A percentile compares a stretch with the other conserved stretches of the same genome.
Evolutionary conservation across 2,113 vertebrate species (phyloP).

Genomic region (Speoplatyrhinus poulsoni): DNA sequence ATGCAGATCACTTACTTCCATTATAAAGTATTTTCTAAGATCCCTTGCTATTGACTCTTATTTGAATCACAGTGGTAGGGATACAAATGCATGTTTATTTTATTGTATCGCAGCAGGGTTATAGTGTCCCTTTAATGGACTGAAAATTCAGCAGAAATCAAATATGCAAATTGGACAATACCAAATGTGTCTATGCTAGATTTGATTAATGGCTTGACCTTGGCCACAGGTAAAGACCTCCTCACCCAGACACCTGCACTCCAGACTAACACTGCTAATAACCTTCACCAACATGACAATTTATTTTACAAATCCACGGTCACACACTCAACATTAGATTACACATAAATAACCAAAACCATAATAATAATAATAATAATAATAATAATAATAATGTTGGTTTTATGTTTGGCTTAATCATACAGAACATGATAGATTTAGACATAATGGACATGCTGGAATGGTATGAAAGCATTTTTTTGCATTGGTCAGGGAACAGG

Average conservation of each 20-base stretch:
- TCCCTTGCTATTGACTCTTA: slow-evolving; percentile 25
- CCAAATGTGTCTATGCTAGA: slow-evolving; percentile 23
- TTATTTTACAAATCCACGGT: slow-evolving; percentile 15
- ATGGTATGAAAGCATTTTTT: slow-evolving; percentile 44
- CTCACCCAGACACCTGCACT: slow-evolving; percentile 19
- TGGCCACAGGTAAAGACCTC: slow-evolving; percentile 38
- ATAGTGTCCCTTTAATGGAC: slow-evolving; percentile 9
- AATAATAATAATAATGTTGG: not conserved
- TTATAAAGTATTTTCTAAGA: too few species aligned
- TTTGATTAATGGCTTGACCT: slow-evolving; percentile 65
- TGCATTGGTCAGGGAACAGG: slow-evolving; percentile 66
- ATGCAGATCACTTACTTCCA: too few species aligned
- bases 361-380: not conserved
- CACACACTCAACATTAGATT: not conserved
- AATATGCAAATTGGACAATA: slow-evolving; percentile 82
- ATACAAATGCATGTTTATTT: slow-evolving; percentile 2
- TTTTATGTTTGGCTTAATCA: not conserved
- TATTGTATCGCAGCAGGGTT: slow-evolving; percentile 13
- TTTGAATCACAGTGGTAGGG: slow-evolving; percentile 10
- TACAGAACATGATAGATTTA: not conserved
- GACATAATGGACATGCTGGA: slow-evolving; percentile 24
- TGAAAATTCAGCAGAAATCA: slow-evolving; percentile 47
- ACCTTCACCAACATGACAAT: not conserved
- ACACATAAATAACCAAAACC: not conserved
- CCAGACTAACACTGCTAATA: slow-evolving; percentile 25